Base-by-base conservation (phyloP, 1,140 invertebrate species). In the Atta texana region DNA sequence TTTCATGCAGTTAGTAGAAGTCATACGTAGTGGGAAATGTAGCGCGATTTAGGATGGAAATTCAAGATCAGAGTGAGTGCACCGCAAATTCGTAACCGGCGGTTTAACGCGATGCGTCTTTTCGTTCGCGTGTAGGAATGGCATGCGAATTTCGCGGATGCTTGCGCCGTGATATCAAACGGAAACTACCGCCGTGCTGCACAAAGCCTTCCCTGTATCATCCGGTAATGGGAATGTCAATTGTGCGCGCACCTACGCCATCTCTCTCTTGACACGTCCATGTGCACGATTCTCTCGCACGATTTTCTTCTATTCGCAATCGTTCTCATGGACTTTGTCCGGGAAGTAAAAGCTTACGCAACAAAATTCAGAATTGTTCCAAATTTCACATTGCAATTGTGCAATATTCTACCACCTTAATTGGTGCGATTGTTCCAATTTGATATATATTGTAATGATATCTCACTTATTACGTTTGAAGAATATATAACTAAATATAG, bases 211-310 rank as follows among this genome's bases (percentile, higher is more conserved):
- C 34, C 31, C 78, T 66, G 81, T 66, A 85, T 87, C 61, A 74
- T 80, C 59, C 68, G 12, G 51, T 72, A 87, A 87, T 85, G 39
- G 69, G 80, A 85, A 87, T 85, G 80, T 66, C 86, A 75, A 87
- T 87, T 85, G 39, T 44, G 81, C 64, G 53, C 55, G 34, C 7
- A 55, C 80, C 55, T 59, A 72, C 39, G 78, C 18, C 24, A 34
- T 59, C 71, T 82, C 68, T 49, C 78, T 59, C 16, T 18, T 18
- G 55, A 74, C 53, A 74, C 34, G 53, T 74, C 12, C 16, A 31
- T n/a, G 10, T 31, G 21, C 28, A 44, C 24, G 39, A 44, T 77
- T 63, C 10, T 16, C 24, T 24, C 28, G 8, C 12, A 18, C 61
- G 61, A 14, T 51, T 74, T 84, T 84, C 80, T 84, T 49, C 55